Base-by-base conservation (phyloP, 2,888 invertebrate genomes). In the Pristionchus exspectatus region DNA sequence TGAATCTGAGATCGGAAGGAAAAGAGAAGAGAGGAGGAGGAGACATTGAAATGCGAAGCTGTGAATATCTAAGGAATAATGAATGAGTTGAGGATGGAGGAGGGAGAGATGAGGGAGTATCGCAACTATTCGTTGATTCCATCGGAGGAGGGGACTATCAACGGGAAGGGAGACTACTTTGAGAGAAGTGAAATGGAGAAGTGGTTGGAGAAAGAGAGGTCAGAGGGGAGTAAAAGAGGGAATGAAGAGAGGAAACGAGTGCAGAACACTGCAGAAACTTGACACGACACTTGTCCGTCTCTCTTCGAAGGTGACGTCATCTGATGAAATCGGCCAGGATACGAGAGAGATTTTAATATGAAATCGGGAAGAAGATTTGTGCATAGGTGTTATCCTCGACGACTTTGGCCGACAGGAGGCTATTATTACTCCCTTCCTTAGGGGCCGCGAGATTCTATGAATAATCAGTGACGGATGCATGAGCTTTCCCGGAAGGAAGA, bases 381-480 rank as follows among this genome's bases (percentile, higher is more conserved):
- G 66, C 16, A n/a, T 44, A 50, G 87, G 63, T 44, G 63, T 27
- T 63, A 63, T 63, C 63, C 63, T 38, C 38, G 24, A 74, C 38
- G 9, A 38, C 33, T 72, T 38, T 38, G 38, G 38, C 38, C 38
- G 38, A 38, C 38, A 38, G 16, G 10, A 81, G 50, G 1, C 38
- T 24, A 50, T 27, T 50, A 44, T 81, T n/a, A 50, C 81, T 69
- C 50, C 33, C 44, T 54, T 33, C 33, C 50, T 50, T 50, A 0
- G 44, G 50, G 81, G 84, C 44, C 27, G 56, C 14, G 56, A 84
- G 27, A 69, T 50, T 54, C 50, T 69, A 18, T n/a, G 44, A 33
- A 54, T 63, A n/a, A 56, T 66, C 30, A 44, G 88, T 86, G 91
- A 90, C 88, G 90, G 87, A 90, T 90, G 88, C 89, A 90, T 87